phyloP scores from a whole-genome alignment of 1,140 invertebrate genomes.

The Zaprionus davidi region DNA sequence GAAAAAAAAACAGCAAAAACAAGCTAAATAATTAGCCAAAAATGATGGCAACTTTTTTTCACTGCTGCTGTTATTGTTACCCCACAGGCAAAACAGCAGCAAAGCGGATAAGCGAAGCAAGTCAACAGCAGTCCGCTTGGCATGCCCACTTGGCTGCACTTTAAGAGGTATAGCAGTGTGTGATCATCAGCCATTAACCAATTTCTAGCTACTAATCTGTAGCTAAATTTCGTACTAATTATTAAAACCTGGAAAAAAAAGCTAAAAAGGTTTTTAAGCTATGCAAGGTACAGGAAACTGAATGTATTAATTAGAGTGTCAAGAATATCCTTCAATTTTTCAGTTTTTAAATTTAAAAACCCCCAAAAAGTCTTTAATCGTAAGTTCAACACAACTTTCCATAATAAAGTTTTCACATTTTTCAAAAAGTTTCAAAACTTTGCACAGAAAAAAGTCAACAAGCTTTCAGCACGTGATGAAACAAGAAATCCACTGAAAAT shows the following conservation, averaged over 20 bases:
- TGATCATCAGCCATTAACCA: background rate
- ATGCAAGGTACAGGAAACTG: too few relatives aligned
- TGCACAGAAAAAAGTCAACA: background rate
- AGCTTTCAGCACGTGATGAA: background rate
- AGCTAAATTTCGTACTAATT: background rate
- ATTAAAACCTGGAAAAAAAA: background rate
- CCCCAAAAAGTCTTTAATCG: background rate
- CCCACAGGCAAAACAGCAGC: background rate
- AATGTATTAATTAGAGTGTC: too few relatives aligned
- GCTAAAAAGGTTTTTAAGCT: background rate
- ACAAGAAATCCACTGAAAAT: background rate
- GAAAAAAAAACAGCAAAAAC: background rate
- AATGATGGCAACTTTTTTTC: background rate
- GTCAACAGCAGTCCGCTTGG: background rate
- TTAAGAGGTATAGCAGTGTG: background rate
- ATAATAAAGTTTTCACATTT: background rate
- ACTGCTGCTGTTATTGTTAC: background rate
- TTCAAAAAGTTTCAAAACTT: background rate
- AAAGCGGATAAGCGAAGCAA: background rate
- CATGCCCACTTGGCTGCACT: background rate
- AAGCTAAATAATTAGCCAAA: conserved; percentile 8
- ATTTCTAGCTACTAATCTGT: background rate
- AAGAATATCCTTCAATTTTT: background rate
- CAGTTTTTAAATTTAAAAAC: background rate
- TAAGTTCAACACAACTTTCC: background rate